A percentile compares a stretch with the other conserved stretches of the same genome.
Evolutionary conservation across 2,888 invertebrate species (phyloP).

Genomic region (Rhabditoides inermis): DNA sequence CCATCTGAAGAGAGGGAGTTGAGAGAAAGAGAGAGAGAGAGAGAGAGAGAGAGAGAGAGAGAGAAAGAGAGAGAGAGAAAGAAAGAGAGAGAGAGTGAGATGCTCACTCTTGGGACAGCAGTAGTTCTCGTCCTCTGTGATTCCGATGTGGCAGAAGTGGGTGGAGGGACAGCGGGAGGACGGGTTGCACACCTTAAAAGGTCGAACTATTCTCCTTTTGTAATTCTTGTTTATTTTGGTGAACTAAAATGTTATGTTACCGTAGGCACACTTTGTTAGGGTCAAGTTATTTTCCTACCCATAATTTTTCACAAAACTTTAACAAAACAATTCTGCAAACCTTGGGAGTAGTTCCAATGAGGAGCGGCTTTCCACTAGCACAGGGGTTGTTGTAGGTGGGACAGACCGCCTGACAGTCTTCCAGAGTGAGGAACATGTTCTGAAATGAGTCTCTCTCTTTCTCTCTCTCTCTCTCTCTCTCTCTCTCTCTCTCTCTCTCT

Average conservation of each 20-base stretch:
- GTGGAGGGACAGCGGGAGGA: conserved; percentile 41
- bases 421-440: conserved; percentile 48
- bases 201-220: no score
- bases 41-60: conserved; percentile 5
- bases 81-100: neutral
- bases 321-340: no score
- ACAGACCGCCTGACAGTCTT: conserved; percentile 42
- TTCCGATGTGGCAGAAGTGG: conserved; percentile 50
- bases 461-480: no score
- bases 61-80: neutral
- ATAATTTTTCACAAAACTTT: no score
- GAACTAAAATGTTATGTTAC: no score
- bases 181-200: conserved; percentile 24
- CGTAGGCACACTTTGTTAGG: no score
- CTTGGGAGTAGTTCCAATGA: conserved; percentile 32
- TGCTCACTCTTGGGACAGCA: conserved; percentile 48
- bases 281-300: no score
- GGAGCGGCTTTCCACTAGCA: conserved; percentile 27
- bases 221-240: no score
- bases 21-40: no score
- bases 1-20: conserved; percentile 37
- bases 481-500: no score
- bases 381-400: conserved; percentile 48
- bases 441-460: conserved; percentile 3
- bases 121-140: conserved; percentile 35